Conservation (phyloP, 2,888 invertebrate species). For the Geotrupes spiniger region DNA sequence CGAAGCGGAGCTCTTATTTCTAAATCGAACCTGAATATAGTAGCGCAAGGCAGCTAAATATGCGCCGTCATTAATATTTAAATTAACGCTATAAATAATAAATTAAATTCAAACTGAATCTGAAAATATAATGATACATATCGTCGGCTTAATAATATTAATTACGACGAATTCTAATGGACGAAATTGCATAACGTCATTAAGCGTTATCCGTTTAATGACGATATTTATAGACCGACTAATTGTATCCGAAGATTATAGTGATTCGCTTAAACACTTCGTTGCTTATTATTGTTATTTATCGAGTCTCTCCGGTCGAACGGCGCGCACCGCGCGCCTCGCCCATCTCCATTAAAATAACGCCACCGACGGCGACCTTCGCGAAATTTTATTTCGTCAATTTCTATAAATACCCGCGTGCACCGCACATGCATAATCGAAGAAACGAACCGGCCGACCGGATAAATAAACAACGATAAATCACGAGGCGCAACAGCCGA, state of each 20-base stretch:
- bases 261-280: background rate
- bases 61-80: slow-evolving; percentile 3
- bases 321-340: too few relatives aligned
- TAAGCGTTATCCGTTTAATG: background rate
- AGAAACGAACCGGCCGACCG: too few relatives aligned
- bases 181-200: background rate
- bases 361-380: too few relatives aligned
- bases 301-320: too few relatives aligned
- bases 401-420: too few relatives aligned
- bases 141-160: slow-evolving; percentile 2
- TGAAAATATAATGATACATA: slow-evolving; percentile 3
- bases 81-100: slow-evolving; percentile 3
- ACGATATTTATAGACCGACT: background rate
- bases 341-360: too few relatives aligned
- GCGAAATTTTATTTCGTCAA: too few relatives aligned
- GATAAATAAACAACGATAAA: too few relatives aligned
- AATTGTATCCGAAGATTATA: background rate
- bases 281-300: background rate
- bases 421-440: too few relatives aligned
- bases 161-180: background rate
- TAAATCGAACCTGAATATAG: background rate
- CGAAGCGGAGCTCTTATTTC: too few relatives aligned
- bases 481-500: too few relatives aligned
- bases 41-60: slow-evolving; percentile 4
- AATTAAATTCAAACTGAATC: slow-evolving; percentile 8